Evolutionary conservation across 1,140 invertebrate species (phyloP).

Genomic region (Eciton burchellii): DNA sequence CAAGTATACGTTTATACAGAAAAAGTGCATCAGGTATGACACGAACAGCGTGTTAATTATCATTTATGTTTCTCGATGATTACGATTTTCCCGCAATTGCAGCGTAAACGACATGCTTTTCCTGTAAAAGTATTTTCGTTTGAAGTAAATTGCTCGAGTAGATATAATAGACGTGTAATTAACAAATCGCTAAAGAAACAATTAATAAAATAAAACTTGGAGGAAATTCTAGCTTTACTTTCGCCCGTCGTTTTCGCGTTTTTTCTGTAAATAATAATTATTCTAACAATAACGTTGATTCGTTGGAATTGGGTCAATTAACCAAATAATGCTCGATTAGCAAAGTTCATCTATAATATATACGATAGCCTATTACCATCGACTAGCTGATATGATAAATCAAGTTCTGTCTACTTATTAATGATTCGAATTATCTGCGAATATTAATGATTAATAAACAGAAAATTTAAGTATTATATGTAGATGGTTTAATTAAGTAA

Average conservation of each 20-base stretch:
- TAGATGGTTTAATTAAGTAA: too few species aligned
- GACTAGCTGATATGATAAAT: constrained; percentile 17
- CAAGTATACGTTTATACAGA: neutral
- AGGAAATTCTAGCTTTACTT: constrained; percentile 1
- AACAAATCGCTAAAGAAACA: neutral
- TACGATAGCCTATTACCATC: constrained; percentile 12
- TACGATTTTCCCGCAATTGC: neutral
- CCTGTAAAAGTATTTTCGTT: neutral
- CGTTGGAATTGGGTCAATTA: constrained; percentile 6
- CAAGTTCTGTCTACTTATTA: constrained; percentile 25
- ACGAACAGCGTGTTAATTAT: neutral
- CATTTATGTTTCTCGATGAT: neutral
- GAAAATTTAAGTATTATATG: too few species aligned
- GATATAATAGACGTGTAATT: too few species aligned
- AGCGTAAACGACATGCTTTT: neutral
- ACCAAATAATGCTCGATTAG: constrained; percentile 32
- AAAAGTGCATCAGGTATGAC: neutral
- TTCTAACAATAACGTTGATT: too few species aligned
- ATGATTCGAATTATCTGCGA: neutral
- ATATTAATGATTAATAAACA: too few species aligned
- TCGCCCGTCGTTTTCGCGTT: too few species aligned
- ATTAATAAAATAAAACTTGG: constrained; percentile 6
- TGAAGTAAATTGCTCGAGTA: constrained; percentile 19
- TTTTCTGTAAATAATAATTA: neutral
- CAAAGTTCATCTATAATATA: neutral